These are phyloP conservation scores for Tinea trinotella DNA, from an alignment of 2,888 invertebrate genomes.

Conservation along the genomic window DNA sequence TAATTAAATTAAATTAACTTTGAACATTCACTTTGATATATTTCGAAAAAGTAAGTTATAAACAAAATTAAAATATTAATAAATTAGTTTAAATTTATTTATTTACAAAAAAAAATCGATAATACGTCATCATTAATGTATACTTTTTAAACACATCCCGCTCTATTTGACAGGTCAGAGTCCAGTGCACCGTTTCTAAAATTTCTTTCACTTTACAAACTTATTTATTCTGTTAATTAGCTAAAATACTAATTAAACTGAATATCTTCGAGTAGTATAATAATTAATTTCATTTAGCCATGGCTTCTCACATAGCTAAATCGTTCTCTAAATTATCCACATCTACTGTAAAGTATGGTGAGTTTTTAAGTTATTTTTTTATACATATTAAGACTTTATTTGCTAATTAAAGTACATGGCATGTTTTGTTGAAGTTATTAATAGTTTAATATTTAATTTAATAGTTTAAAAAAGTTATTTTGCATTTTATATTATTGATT, in stretches of 20 bases:
- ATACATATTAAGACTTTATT: slow-evolving; percentile 15
- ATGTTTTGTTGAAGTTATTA: slow-evolving; percentile 8
- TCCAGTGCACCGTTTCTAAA: slow-evolving; percentile 47
- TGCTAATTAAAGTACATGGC: background rate
- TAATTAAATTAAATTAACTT: no score
- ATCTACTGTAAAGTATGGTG: slow-evolving; percentile 59
- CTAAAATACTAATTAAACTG: slow-evolving; percentile 30
- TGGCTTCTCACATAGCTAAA: slow-evolving; percentile 65
- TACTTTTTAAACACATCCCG: background rate
- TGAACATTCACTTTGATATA: no score
- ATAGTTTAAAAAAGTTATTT: background rate
- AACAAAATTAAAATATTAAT: background rate
- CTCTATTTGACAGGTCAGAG: slow-evolving; percentile 47
- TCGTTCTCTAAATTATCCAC: slow-evolving; percentile 49
- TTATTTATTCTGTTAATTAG: slow-evolving; percentile 29
- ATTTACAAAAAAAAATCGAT: no score
- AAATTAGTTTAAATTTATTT: background rate
- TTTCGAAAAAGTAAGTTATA: no score
- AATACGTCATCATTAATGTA: background rate
- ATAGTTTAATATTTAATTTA: slow-evolving; percentile 19
- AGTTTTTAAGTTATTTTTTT: slow-evolving; percentile 21
- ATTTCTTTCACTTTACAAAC: slow-evolving; percentile 33
- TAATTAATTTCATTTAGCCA: slow-evolving; percentile 28
- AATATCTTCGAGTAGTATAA: slow-evolving; percentile 18
- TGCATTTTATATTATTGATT: background rate